Base-by-base conservation (phyloP, 2,113 vertebrate genomes). In the Heptranchias perlo region DNA sequence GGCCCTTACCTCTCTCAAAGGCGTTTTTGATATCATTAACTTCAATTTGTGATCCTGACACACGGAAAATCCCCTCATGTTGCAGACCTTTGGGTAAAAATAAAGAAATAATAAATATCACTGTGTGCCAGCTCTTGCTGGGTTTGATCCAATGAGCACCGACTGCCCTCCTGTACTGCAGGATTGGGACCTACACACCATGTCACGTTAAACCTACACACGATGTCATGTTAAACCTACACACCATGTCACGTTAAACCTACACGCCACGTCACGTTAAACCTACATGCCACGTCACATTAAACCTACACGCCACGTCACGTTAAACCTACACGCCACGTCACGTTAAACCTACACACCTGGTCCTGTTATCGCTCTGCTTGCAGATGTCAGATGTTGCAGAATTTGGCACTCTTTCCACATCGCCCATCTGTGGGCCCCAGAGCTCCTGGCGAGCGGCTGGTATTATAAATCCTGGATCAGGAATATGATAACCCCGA, bases 21-120 rank as follows among this genome's bases (percentile, higher is more conserved):
- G 99, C 99, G 39, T 99, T 99, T 97, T 99, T 99, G 96, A 99
- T 99, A 97, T 99, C 99, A 69, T 99, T 99, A 96, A 99, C 99
- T 96, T 99, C 99, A 95, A 99, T 99, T 96, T 99, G 99, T 3
- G 99, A 99, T 73, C 99, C 99, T 6, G 99, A 99, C 96, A 99
- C 99, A 96, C 99, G 97, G 97, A 99, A 99, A 97, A 99, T 99
- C 16, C 99, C 99, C 96, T 99, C 99, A 44, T 99, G 99, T 96
- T 99, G 99, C 96, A 99, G 97, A 96, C 99, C 99, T 99, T 84
- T 73, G 89, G 62, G 96, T 28, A 44, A 96, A 39, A 78, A 58
- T 49, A n/a, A 54, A 13, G 10, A 54, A 76, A 52, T 47, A 73
- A 64, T 35, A 49, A 49, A 28, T 8, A 47, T 47, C 6, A 58